These are phyloP conservation scores for Actinia equina DNA, from an alignment of 64 coral and sea anemone genomes.

Conservation along the genomic window DNA sequence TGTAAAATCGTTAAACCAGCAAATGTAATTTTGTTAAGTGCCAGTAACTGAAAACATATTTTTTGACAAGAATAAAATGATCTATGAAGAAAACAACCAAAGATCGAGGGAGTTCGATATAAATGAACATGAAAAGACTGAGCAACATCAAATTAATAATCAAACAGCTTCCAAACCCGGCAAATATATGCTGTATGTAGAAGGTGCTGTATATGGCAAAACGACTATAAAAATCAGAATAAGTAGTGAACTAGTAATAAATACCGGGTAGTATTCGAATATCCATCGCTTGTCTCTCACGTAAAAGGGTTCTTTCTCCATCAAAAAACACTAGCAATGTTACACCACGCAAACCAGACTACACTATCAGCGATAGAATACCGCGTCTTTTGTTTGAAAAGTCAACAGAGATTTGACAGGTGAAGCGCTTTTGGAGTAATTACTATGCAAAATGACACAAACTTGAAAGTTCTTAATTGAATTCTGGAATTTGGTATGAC, in stretches of 20 bases:
- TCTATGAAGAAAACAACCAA: background rate
- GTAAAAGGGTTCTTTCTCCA: conserved; percentile 37
- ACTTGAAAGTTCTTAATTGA: background rate
- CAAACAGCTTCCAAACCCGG: background rate
- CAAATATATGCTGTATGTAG: background rate
- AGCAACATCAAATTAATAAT: background rate
- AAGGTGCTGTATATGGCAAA: background rate
- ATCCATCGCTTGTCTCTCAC: conserved; percentile 95
- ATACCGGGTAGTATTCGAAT: conserved; percentile 99
- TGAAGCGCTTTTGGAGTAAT: conserved; percentile 20
- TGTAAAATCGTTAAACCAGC: background rate
- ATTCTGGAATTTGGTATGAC: background rate
- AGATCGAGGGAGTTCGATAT: background rate
- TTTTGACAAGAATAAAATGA: background rate
- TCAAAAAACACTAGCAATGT: background rate
- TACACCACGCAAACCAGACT: background rate
- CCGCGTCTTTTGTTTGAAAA: conserved; percentile 13
- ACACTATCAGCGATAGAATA: background rate
- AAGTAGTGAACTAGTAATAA: background rate
- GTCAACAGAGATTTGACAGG: conserved; percentile 9
- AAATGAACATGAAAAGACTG: background rate
- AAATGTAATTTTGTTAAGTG: background rate
- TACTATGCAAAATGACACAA: conserved; percentile 15
- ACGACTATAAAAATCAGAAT: background rate
- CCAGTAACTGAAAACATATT: background rate